These are phyloP conservation scores for Otis tarda DNA, from an alignment of 2,113 vertebrate genomes.

Conservation along the genomic window DNA sequence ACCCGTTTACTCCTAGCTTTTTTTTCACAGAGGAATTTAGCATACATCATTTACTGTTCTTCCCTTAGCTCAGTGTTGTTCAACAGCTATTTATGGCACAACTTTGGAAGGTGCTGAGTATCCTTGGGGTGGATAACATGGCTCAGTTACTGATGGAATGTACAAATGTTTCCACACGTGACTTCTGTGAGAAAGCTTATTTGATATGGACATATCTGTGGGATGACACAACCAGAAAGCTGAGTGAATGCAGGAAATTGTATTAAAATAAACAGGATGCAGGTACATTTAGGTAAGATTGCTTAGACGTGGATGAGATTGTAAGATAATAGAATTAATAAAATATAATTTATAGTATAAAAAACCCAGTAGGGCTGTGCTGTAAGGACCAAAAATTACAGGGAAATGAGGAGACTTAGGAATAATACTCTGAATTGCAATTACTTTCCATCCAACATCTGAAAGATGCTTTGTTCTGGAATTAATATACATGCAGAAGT, in stretches of 20 bases:
- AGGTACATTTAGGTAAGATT: neutral
- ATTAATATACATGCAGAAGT: neutral
- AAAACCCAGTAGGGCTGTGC: neutral
- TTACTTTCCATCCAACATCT: neutral
- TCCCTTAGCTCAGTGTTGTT: conserved; percentile 13
- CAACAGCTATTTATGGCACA: conserved; percentile 21
- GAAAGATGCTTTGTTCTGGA: neutral
- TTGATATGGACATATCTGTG: neutral
- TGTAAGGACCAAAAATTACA: neutral
- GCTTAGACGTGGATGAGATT: neutral
- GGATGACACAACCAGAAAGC: neutral
- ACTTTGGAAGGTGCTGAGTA: neutral
- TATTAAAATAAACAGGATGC: conserved; percentile 8
- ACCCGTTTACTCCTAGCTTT: conserved; percentile 15
- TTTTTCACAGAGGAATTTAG: conserved; percentile 39
- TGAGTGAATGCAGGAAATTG: neutral
- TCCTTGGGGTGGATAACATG: neutral
- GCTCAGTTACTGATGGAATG: neutral
- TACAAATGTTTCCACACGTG: neutral
- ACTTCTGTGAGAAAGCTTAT: neutral
- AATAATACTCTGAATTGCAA: neutral
- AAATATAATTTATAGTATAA: neutral
- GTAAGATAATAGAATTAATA: conserved; percentile 1
- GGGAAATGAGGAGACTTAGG: neutral
- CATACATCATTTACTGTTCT: conserved; percentile 29